A percentile compares a stretch with the other conserved stretches of the same genome.
Evolutionary conservation across 2,797 vertebrate genomes (phyloP).

Genomic region (Anguilla anguilla): DNA sequence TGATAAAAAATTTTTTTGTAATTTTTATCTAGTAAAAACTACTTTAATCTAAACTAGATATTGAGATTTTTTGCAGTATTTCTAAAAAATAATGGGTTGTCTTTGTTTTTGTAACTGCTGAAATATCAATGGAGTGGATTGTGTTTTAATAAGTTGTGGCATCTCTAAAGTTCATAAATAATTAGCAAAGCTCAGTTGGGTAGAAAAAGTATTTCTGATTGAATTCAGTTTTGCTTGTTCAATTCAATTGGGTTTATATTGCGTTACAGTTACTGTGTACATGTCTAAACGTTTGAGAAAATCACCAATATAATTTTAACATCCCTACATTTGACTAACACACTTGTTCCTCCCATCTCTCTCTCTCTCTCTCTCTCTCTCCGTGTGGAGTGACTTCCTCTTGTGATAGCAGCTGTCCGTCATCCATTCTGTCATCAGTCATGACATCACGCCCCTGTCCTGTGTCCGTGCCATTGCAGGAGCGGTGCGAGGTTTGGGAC

Average conservation of each 20-base stretch:
- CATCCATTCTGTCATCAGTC: constrained; percentile 2
- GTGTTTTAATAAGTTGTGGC: background rate
- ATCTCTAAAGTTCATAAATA: background rate
- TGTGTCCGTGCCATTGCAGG: background rate
- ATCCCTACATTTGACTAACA: background rate
- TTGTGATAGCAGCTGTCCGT: background rate
- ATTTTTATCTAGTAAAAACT: too few species aligned
- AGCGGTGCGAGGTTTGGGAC: background rate
- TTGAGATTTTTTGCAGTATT: background rate
- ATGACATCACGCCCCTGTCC: background rate
- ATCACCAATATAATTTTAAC: background rate
- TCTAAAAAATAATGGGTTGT: too few species aligned
- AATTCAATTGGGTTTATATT: background rate
- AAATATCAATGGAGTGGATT: too few species aligned
- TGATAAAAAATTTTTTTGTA: too few species aligned
- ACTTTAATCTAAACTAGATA: background rate
- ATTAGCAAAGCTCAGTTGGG: background rate
- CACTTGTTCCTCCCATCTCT: background rate
- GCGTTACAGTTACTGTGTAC: background rate
- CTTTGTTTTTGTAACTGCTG: too few species aligned
- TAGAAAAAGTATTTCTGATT: background rate
- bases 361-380: background rate
- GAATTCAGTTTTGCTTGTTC: background rate
- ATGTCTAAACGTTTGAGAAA: background rate
- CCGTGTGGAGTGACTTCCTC: background rate